A percentile compares a stretch with the other conserved stretches of the same genome.
Evolutionary conservation across 1,140 invertebrate genomes (phyloP).

Genomic region (Halesus radiatus): DNA sequence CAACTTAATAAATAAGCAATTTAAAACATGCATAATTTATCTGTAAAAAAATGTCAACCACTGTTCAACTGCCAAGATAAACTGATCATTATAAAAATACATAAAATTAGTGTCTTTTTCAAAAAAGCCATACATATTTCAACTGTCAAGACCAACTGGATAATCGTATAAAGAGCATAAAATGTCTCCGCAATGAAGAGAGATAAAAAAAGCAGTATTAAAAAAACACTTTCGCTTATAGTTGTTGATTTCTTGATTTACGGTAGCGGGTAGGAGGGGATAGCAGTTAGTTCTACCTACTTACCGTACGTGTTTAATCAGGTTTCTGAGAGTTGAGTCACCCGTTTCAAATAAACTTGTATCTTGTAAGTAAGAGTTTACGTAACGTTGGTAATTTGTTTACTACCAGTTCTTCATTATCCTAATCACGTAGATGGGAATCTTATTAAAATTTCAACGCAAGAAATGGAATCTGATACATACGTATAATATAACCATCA

Average conservation of each 20-base stretch:
- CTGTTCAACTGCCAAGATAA: too few relatives aligned
- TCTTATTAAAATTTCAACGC: too few relatives aligned
- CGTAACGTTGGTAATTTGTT: too few relatives aligned
- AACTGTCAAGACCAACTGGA: not conserved
- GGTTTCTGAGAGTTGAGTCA: slow-evolving; percentile 7
- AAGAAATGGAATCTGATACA: too few relatives aligned
- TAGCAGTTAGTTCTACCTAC: not conserved
- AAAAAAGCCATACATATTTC: not conserved
- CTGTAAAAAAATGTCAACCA: too few relatives aligned
- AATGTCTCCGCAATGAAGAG: not conserved
- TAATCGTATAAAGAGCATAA: not conserved
- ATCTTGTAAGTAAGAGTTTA: too few relatives aligned
- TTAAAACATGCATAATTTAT: too few relatives aligned
- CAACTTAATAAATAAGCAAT: too few relatives aligned
- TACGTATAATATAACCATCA: too few relatives aligned
- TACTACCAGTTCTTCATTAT: too few relatives aligned
- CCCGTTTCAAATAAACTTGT: not conserved
- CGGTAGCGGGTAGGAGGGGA: not conserved
- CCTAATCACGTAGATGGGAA: too few relatives aligned
- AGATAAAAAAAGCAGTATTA: not conserved
- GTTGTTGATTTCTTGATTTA: slow-evolving; percentile 8
- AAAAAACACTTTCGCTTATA: slow-evolving; percentile 3
- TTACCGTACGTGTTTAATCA: not conserved
- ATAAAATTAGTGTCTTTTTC: not conserved
- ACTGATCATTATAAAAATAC: too few relatives aligned